Evolutionary conservation across 2,797 vertebrate species (phyloP).

Genomic region (Hybognathus amarus): DNA sequence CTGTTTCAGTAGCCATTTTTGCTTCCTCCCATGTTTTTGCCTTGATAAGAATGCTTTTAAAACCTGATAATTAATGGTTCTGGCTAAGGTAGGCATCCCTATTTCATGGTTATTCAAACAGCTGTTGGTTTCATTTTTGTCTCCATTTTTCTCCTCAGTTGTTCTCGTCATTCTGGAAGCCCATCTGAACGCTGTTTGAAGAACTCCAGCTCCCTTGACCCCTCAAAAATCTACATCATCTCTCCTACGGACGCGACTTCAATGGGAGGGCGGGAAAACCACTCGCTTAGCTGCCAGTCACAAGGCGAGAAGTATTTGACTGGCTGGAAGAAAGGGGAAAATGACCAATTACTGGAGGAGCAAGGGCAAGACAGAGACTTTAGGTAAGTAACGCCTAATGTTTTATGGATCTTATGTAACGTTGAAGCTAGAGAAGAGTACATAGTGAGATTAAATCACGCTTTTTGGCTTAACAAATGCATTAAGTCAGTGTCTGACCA

Average conservation of each 20-base stretch:
- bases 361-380: constrained; percentile 72
- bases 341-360: constrained; percentile 79
- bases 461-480: not conserved
- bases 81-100: not conserved
- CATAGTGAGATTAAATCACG: not conserved
- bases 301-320: constrained; percentile 78
- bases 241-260: constrained; percentile 63
- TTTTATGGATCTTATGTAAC: not conserved
- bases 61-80: constrained; percentile 15
- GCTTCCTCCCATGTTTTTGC: not conserved
- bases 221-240: constrained; percentile 84
- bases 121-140: not conserved
- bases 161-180: constrained; percentile 85
- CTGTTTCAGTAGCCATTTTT: not conserved
- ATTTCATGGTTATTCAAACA: not conserved
- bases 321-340: constrained; percentile 84
- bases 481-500: not conserved
- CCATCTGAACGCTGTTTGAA: constrained; percentile 80
- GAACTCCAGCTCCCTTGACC: constrained; percentile 80
- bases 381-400: constrained; percentile 51
- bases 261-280: constrained; percentile 65
- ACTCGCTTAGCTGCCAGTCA: constrained; percentile 76
- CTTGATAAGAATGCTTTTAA: constrained; percentile 10
- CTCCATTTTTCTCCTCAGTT: constrained; percentile 65
- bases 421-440: not conserved